phyloP scores from a whole-genome alignment of 2,888 invertebrate species.

The Ecliptopera silaceata region DNA sequence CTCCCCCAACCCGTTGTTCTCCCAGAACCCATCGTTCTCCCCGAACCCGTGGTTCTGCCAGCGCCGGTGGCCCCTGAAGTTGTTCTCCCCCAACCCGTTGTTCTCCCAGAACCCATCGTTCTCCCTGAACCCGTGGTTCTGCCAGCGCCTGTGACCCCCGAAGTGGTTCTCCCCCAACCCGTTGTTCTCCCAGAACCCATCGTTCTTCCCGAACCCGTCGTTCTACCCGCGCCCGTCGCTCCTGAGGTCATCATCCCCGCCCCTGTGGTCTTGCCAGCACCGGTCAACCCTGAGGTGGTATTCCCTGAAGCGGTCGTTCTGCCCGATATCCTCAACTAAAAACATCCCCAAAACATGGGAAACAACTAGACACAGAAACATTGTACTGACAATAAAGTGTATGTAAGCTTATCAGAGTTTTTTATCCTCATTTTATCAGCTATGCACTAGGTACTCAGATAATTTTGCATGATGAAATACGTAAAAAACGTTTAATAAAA shows the following conservation, averaged over 20 bases:
- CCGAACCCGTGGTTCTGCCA: not conserved
- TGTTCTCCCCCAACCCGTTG: not conserved
- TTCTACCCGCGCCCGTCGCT: not conserved
- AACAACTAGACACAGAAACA: not conserved
- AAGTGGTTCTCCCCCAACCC: not conserved
- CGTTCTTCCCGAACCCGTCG: not conserved
- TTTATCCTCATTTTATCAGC: not conserved
- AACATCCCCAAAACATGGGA: not conserved
- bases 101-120: not conserved
- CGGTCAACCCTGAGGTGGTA: conserved; percentile 1
- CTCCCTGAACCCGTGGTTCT: conserved; percentile 1
- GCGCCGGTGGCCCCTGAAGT: not conserved
- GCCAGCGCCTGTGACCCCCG: conserved; percentile 1
- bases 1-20: not conserved
- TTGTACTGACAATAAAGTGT: not conserved
- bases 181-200: conserved; percentile 7
- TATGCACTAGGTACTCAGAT: too few species aligned
- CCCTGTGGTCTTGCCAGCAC: conserved; percentile 7
- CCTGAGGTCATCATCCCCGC: not conserved
- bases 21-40: not conserved
- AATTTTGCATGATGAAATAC: too few species aligned
- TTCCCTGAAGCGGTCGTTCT: conserved; percentile 16
- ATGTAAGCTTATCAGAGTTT: not conserved
- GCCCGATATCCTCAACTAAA: conserved; percentile 20
- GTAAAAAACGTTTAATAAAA: too few species aligned